A percentile compares a stretch with the other conserved stretches of the same genome.
Conservation (phyloP, 1,140 invertebrate species). For the Drosophila simulans region DNA sequence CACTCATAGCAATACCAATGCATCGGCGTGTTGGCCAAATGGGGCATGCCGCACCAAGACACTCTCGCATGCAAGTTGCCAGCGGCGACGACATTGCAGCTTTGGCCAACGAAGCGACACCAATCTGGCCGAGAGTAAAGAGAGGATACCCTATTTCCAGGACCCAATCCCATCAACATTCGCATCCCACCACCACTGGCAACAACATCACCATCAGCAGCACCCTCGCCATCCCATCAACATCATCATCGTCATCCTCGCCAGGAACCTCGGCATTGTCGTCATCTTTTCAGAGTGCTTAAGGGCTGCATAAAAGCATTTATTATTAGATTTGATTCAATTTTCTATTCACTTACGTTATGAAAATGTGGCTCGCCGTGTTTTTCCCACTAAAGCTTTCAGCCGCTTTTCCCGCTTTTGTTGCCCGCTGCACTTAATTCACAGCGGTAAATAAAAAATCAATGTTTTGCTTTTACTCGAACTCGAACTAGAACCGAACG, state of each 20-base stretch:
- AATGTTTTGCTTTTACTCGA: constrained; percentile 71
- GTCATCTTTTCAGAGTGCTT: constrained; percentile 82
- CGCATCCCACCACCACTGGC: background rate
- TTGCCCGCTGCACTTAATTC: constrained; percentile 67
- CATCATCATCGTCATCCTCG: constrained; percentile 25
- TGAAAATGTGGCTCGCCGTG: constrained; percentile 77
- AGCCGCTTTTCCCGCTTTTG: constrained; percentile 6
- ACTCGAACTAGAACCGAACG: constrained; percentile 1
- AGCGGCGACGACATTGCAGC: constrained; percentile 61
- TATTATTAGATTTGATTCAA: constrained; percentile 84
- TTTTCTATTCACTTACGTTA: constrained; percentile 83
- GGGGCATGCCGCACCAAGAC: constrained; percentile 53
- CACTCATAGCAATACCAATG: background rate
- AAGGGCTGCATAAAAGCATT: constrained; percentile 83
- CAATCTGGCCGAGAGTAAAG: constrained; percentile 55
- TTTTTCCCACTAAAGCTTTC: constrained; percentile 13
- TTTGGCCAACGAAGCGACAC: constrained; percentile 74
- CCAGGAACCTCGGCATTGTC: constrained; percentile 50
- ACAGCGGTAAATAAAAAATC: constrained; percentile 79
- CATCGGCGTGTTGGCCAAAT: constrained; percentile 38
- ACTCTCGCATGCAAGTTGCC: constrained; percentile 50
- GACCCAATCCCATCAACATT: constrained; percentile 4
- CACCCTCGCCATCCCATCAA: constrained; percentile 10
- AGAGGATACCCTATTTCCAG: constrained; percentile 22
- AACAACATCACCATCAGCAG: background rate